Base-by-base conservation (phyloP, 2,113 vertebrate species). In the Apeltes quadracus region DNA sequence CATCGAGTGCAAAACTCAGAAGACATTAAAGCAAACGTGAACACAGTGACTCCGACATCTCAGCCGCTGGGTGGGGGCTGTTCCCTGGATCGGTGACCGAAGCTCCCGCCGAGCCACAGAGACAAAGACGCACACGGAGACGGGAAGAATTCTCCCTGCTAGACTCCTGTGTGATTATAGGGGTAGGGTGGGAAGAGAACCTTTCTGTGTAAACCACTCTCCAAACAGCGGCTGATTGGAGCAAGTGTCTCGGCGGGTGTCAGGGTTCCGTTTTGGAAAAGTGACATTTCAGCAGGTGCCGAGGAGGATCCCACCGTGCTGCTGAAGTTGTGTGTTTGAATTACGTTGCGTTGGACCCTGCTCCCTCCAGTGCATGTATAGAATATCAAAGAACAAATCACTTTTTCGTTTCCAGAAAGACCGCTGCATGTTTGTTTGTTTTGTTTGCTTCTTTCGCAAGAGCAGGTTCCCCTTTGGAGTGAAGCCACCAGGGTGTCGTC, bases 141-240 rank as follows among this genome's bases (percentile, higher is more conserved):
- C 62, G 54, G 22, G 73, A 38, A 75, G 69, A 62, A 69, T 81
- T 87, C 85, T 82, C 66, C 75, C 78, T 55, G 54, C 80, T 72
- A 71, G 76, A 66, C 38, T 72, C 75, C 61, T 77, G 84, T 69
- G 84, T 84, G 84, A 87, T 79, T 77, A 76, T 2, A 84, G 76
- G n/a, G 79, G 65, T 79, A 85, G 64, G 72, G 75, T 74, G 78
- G 80, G 80, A 61, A 34, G 61, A 68, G 39, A 79, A 39, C 69
- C 36, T 83, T 86, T 88, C 78, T 78, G 70, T 79, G 27, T 78
- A 71, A 79, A 69, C 55, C 29, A 63, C 72, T 53, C 59, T 62
- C 15, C 51, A 55, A 57, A 23, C 80, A 62, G 79, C 75, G 70
- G 69, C 82, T 83, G 84, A 87, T 72, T 82, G 79, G 72, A 51